Evolutionary conservation across 2,888 invertebrate species (phyloP).

Genomic region (Nebria brevicollis): DNA sequence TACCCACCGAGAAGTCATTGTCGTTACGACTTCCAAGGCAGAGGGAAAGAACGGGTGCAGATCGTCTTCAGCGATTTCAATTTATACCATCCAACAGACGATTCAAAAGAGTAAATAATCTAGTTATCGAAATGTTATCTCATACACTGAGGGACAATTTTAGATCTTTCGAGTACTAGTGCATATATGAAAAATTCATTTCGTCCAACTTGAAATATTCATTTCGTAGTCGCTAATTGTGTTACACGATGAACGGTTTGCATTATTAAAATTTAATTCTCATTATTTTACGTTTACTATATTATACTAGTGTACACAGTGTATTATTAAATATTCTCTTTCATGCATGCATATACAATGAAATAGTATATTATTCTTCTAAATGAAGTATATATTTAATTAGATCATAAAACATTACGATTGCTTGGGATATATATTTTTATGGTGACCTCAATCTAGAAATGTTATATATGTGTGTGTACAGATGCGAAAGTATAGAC

Average conservation of each 20-base stretch:
- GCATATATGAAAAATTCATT: not conserved
- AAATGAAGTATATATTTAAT: no score
- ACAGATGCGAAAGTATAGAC: constrained; percentile 81
- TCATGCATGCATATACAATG: no score
- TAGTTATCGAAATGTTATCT: not conserved
- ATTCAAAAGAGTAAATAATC: constrained; percentile 69
- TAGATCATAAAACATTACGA: no score
- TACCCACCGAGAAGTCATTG: constrained; percentile 85
- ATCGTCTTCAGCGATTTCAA: constrained; percentile 87
- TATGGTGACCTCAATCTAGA: no score
- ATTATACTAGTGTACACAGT: not conserved
- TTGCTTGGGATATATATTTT: no score
- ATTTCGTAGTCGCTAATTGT: not conserved
- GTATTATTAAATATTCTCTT: not conserved
- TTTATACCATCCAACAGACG: constrained; percentile 74
- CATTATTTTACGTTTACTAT: not conserved
- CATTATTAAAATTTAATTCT: constrained; percentile 1
- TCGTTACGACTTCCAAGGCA: constrained; percentile 89
- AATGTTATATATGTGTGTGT: constrained; percentile 53
- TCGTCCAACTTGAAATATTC: not conserved
- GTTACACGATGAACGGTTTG: not conserved
- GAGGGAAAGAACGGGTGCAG: constrained; percentile 85
- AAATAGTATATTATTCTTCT: no score
- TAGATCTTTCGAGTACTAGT: not conserved
- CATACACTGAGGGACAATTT: not conserved